Percentiles rank a stretch among this genome's conserved stretches.
Conservation (phyloP, 2,888 invertebrate genomes). For the Oxyteleia sp. region DNA sequence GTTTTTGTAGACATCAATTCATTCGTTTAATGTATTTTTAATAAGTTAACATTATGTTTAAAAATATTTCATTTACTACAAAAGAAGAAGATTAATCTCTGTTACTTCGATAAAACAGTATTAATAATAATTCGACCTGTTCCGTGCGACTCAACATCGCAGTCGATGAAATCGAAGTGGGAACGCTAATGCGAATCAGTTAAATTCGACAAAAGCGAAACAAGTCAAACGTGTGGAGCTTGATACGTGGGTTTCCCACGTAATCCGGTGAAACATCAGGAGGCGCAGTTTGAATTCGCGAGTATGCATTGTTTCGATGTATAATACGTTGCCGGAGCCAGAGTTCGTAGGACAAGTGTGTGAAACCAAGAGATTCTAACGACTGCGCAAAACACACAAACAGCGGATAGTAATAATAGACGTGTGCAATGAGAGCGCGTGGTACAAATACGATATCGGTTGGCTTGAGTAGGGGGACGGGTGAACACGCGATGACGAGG, state of each 20-base stretch:
- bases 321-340: conserved; percentile 80
- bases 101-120: too few species aligned
- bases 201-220: conserved; percentile 51
- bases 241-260: conserved; percentile 81
- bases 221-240: conserved; percentile 44
- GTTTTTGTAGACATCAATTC: too few species aligned
- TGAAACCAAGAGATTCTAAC: conserved; percentile 78
- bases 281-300: conserved; percentile 70
- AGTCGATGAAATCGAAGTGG: conserved; percentile 31
- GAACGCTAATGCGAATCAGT: conserved; percentile 21
- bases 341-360: conserved; percentile 81
- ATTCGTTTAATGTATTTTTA: too few species aligned
- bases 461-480: conserved; percentile 77
- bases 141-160: too few species aligned
- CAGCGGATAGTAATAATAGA: conserved; percentile 86
- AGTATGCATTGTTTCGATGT: conserved; percentile 83
- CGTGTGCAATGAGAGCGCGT: conserved; percentile 83
- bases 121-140: too few species aligned
- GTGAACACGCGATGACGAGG: conserved; percentile 76
- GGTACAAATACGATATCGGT: conserved; percentile 87
- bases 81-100: too few species aligned
- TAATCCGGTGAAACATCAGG: conserved; percentile 80
- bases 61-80: too few species aligned
- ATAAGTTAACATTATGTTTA: too few species aligned
- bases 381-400: conserved; percentile 84